Evolutionary conservation across 1,140 invertebrate species (phyloP).

Genomic region (Lerema accius): DNA sequence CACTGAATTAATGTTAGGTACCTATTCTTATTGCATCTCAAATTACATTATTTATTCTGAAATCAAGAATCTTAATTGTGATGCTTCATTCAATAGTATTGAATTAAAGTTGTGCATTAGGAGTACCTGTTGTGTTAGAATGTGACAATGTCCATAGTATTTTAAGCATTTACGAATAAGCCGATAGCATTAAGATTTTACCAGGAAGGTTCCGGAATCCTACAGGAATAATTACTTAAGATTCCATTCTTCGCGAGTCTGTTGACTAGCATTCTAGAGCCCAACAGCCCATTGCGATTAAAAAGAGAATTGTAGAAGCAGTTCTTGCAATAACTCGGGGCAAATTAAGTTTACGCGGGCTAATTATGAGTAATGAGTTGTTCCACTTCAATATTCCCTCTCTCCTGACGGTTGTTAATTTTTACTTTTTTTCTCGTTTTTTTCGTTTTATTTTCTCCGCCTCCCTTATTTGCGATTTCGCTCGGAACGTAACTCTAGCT

Average conservation of each 20-base stretch:
- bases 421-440: conserved; percentile 53
- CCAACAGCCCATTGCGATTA: conserved; percentile 49
- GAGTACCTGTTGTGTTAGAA: too few relatives aligned
- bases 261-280: conserved; percentile 28
- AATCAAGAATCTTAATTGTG: too few relatives aligned
- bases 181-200: not conserved
- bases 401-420: conserved; percentile 59
- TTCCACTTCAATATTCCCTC: conserved; percentile 59
- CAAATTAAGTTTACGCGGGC: conserved; percentile 66
- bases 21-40: too few relatives aligned
- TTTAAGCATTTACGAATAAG: conserved; percentile 12
- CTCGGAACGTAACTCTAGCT: conserved; percentile 45
- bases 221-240: conserved; percentile 1
- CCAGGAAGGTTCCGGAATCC: not conserved
- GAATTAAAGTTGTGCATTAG: too few relatives aligned
- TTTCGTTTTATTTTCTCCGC: conserved; percentile 25
- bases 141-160: too few relatives aligned
- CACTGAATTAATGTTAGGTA: too few relatives aligned
- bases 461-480: conserved; percentile 48
- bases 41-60: too few relatives aligned
- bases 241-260: conserved; percentile 10
- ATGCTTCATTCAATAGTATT: too few relatives aligned
- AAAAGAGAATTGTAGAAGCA: conserved; percentile 55
- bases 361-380: conserved; percentile 76
- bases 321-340: conserved; percentile 47